Evolutionary conservation across 2,113 vertebrate species (phyloP), one percentile per base, ranked within the genome.

Genomic region (Phasianus colchicus): DNA sequence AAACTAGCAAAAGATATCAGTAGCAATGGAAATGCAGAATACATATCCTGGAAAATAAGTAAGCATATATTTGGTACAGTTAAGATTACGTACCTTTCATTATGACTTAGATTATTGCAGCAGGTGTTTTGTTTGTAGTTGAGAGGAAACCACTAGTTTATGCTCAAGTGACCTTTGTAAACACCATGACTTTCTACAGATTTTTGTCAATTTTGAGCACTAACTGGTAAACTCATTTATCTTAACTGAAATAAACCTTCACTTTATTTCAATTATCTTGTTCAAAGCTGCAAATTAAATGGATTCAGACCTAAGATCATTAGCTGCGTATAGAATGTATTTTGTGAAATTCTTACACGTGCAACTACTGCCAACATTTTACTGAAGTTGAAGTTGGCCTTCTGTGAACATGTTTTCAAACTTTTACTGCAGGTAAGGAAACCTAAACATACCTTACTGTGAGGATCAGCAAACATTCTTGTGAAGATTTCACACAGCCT

Each of bases 401-500:
- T 40, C 65, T 69, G 34, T 19, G 50, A 45, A 20, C 32, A 13
- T 8, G 3, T 29, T 86, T 93, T 73, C 57, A 90, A 72, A 72
- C 8, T 8, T 47, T 42, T 60, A 88, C 24, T 69, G 30, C n/a
- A 92, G 89, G 42, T 20, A 86, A 65, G 79, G 86, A 92, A 93
- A 86, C 36, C 22, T 95, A 86, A 86, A 97, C 97, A 88, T 99
- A 99, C 99, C 99, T 99, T 99, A 98, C 99, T 99, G 94, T 99
- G 99, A 95, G 99, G 99, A 97, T 99, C 99, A 58, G 99, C 99
- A 97, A 99, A 99, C 99, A 99, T 99, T 95, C 99, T 98, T 43
- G 99, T 99, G 98, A 99, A 99, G 98, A 99, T 99, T 96, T 99
- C 99, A 97, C 99, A 99, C 73, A 99, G 98, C 83, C 99, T 98